Conservation (phyloP, 2,888 invertebrate genomes). For the Cephus nigrinus region DNA sequence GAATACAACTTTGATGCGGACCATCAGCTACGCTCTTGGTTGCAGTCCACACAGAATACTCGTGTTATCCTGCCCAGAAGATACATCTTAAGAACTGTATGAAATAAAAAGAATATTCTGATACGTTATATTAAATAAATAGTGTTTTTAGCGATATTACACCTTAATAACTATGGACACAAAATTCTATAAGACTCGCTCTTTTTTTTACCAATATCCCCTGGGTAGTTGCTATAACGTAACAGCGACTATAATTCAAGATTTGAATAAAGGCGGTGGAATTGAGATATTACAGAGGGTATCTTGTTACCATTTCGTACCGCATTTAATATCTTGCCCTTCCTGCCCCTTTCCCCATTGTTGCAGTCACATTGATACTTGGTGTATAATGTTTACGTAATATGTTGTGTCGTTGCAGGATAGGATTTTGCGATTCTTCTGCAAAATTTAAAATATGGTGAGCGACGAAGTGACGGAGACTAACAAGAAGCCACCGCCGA, state of each 20-base stretch:
- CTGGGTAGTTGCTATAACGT: no score
- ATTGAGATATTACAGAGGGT: no score
- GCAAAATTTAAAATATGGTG: conserved; percentile 43
- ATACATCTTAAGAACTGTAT: background rate
- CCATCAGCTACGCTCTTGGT: conserved; percentile 34
- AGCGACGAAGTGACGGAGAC: conserved; percentile 53
- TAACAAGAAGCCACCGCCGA: conserved; percentile 50
- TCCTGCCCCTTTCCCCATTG: no score
- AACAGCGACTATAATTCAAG: no score
- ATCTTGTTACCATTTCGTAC: no score
- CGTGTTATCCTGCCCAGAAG: conserved; percentile 30
- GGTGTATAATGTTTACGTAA: background rate
- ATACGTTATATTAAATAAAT: background rate
- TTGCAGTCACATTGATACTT: no score
- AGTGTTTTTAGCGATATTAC: background rate
- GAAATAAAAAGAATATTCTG: background rate
- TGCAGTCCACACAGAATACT: conserved; percentile 32
- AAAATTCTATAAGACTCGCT: no score
- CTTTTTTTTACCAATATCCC: no score
- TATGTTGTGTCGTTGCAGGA: background rate
- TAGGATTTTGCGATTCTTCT: background rate
- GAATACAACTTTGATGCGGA: conserved; percentile 33
- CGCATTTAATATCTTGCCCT: no score
- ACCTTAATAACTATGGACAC: no score
- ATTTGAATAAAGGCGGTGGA: no score